Base-by-base conservation (phyloP, 1,140 invertebrate species). In the Chironomus striatipennis region DNA sequence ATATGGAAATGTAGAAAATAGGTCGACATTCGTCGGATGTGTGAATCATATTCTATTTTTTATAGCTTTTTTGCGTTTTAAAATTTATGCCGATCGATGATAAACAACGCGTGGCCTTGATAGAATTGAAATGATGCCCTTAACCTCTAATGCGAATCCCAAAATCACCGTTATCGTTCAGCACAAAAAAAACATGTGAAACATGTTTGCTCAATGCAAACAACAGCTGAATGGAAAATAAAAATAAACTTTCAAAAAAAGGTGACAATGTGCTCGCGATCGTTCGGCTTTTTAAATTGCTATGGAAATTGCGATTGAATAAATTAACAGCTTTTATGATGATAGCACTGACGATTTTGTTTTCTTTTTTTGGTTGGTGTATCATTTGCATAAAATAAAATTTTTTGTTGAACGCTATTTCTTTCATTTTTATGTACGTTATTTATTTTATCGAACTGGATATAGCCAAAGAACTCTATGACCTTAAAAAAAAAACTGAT, bases 291-390 rank as follows among this genome's bases (percentile, higher is more conserved):
- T 34, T 34, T 34, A 2, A 34, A 34, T 2, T 34, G n/a, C 47
- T 57, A 57, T 57, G 47, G 47, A 57, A 57, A 57, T 57, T 57
- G 47, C 47, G 47, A 57, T 57, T 57, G 47, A 57, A 57, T 57
- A 57, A 57, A 57, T 57, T 57, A 57, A 15, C 4, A 57, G 47
- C 47, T 5, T n/a, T 57, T 57, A 12, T 57, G 47, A 57, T 57
- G 47, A 57, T 57, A 57, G 47, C 47, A 15, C n/a, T 47, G 8
- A 15, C 4, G 12, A n/a, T 12, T 57, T 57, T 12, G n/a, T n/a
- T 12, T n/a, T 57, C 12, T 57, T 57, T 57, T 57, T 57, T 12
- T 12, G 12, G 47, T 57, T 15, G 47, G 12, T 57, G 12, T 5
- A n/a, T 5, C 12, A 57, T 57, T 57, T 57, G 47, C 47, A 57